Evolutionary conservation across 2,113 vertebrate genomes (phyloP).

Genomic region (Monopterus albus): DNA sequence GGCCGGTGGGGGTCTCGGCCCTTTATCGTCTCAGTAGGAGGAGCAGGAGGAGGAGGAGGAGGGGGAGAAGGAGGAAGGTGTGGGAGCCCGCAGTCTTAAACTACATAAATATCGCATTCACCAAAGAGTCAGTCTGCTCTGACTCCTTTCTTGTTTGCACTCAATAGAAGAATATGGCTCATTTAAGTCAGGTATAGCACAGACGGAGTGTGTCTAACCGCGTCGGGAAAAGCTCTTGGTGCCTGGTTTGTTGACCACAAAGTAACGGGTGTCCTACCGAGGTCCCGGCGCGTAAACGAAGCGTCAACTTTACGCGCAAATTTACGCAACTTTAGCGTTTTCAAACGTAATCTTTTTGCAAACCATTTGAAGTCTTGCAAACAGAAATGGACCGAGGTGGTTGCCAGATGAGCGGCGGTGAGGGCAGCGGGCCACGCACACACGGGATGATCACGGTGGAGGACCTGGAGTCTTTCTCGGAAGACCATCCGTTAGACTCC

Average conservation of each 20-base stretch:
- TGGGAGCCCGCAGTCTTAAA: neutral
- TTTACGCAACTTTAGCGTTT: too few relatives aligned
- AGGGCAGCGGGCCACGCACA: constrained; percentile 35
- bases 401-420: constrained; percentile 80
- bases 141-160: too few relatives aligned
- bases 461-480: constrained; percentile 85
- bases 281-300: neutral
- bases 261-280: constrained; percentile 33
- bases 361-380: neutral
- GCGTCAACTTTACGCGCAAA: neutral
- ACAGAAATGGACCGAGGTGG: constrained; percentile 82
- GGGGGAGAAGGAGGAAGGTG: too few relatives aligned
- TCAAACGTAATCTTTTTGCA: neutral
- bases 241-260: constrained; percentile 23
- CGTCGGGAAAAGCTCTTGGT: neutral
- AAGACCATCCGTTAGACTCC: constrained; percentile 82
- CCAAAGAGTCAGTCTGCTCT: constrained; percentile 23
- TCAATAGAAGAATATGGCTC: neutral
- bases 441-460: constrained; percentile 87
- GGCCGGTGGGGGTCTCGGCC: neutral
- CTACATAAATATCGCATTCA: constrained; percentile 68
- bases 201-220: neutral
- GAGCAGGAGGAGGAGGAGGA: too few relatives aligned
- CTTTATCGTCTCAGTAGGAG: constrained; percentile 12
- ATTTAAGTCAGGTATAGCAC: neutral